Conservation (phyloP, 2,888 invertebrate species). For the Idaea aversata region DNA sequence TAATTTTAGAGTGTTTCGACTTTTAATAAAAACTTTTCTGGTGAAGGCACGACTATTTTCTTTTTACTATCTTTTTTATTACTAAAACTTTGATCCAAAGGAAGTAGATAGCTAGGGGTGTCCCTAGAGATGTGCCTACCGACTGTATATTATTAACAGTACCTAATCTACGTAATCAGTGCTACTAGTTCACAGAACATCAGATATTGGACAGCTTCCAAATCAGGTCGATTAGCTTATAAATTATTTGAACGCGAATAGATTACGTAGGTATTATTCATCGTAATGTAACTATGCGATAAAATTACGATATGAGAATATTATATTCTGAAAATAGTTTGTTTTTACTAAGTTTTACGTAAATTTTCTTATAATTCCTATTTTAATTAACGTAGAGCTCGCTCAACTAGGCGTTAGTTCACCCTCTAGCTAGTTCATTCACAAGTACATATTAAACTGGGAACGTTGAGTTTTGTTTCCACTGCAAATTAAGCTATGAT, state of each 20-base stretch:
- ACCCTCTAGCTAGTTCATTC: neutral
- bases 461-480: neutral
- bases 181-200: neutral
- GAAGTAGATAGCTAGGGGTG: too few relatives aligned
- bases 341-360: neutral
- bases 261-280: neutral
- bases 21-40: too few relatives aligned
- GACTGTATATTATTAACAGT: neutral
- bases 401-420: neutral
- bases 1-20: too few relatives aligned
- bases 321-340: neutral
- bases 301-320: neutral
- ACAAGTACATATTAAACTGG: neutral
- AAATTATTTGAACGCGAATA: neutral
- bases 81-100: too few relatives aligned
- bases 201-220: neutral
- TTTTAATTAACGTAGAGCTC: neutral
- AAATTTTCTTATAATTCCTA: neutral
- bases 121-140: too few relatives aligned
- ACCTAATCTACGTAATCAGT: neutral
- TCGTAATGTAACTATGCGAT: neutral
- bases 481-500: neutral
- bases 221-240: neutral
- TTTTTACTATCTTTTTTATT: too few relatives aligned
- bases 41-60: too few relatives aligned